Base-by-base conservation (phyloP, 2,797 vertebrate genomes). In the Podarcis lilfordi region DNA sequence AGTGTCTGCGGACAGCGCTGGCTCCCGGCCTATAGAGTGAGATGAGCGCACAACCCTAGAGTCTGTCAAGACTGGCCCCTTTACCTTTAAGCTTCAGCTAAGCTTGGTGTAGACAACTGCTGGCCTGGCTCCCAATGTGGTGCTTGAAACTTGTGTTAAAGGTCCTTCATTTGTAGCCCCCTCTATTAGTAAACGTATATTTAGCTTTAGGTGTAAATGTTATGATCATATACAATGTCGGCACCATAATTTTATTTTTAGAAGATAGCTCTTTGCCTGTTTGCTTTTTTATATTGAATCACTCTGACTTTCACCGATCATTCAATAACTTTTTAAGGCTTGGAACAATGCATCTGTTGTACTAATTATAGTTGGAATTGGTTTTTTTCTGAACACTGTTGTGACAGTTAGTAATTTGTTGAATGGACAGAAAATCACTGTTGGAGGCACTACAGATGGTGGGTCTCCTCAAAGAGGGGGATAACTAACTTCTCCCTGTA, bases 371-470 rank as follows among this genome's bases (percentile, higher is more conserved):
- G 27, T 6, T 23, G 55, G 50, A 85, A 88, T 84, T 25, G 15
- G 61, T 83, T 88, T 90, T 85, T 88, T 90, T 90, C 91, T 84
- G 88, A 75, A 80, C 81, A 55, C 86, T 92, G 90, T 92, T 91
- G 88, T 90, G 91, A 88, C 90, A 90, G 75, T 29, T 9, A 43
- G n/a, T n/a, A 77, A 83, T 74, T 83, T 90, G 85, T 15, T 79
- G 91, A 91, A 68, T 89, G 90, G 87, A 91, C 87, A 82, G 92
- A 64, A 89, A 71, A 90, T 89, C 75, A 61, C 88, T 88, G 25
- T 43, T 78, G 40, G 74, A 90, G 92, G 78, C 72, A 50, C n/a
- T 85, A 45, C 88, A 89, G 86, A 78, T 1, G 86, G 88, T 81
- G 66, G 45, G 85, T 55, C 75, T 88, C 88, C 90, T 90, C 84